These are phyloP conservation scores for Notothenia coriiceps DNA, from an alignment of 2,113 vertebrate species.

Conservation along the genomic window DNA sequence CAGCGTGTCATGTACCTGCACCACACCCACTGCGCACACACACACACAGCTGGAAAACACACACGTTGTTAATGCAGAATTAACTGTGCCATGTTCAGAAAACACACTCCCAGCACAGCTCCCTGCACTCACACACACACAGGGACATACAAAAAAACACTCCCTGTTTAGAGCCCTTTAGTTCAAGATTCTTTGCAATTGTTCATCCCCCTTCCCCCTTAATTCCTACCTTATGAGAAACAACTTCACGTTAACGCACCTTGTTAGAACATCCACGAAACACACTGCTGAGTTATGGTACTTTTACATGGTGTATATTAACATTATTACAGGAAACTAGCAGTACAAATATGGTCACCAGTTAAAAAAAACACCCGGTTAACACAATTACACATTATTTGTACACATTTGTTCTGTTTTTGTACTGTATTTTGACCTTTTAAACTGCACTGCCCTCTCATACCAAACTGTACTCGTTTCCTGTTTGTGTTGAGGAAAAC, in stretches of 20 bases:
- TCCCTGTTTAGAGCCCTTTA: conserved; percentile 44
- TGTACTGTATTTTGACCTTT: background rate
- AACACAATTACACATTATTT: conserved; percentile 25
- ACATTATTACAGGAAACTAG: background rate
- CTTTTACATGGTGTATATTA: background rate
- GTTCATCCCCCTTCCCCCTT: conserved; percentile 57
- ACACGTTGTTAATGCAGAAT: background rate
- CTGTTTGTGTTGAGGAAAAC: conserved; percentile 48
- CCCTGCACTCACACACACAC: background rate
- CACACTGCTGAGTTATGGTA: background rate
- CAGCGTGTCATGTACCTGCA: conserved; percentile 27
- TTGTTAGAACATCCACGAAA: conserved; percentile 34
- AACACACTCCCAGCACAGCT: conserved; percentile 1
- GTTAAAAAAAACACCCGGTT: conserved; percentile 11
- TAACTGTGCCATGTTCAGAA: background rate
- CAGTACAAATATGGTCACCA: conserved; percentile 5
- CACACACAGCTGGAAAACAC: background rate
- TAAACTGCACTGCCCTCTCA: background rate
- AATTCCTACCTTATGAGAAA: conserved; percentile 11
- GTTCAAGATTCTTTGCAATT: conserved; percentile 25
- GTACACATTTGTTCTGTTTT: conserved; percentile 30
- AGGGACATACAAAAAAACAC: background rate
- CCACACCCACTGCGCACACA: conserved; percentile 1
- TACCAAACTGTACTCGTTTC: conserved; percentile 29
- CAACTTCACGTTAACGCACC: conserved; percentile 10